phyloP scores from a whole-genome alignment of 1,140 invertebrate genomes.

The Anoplophora glabripennis region DNA sequence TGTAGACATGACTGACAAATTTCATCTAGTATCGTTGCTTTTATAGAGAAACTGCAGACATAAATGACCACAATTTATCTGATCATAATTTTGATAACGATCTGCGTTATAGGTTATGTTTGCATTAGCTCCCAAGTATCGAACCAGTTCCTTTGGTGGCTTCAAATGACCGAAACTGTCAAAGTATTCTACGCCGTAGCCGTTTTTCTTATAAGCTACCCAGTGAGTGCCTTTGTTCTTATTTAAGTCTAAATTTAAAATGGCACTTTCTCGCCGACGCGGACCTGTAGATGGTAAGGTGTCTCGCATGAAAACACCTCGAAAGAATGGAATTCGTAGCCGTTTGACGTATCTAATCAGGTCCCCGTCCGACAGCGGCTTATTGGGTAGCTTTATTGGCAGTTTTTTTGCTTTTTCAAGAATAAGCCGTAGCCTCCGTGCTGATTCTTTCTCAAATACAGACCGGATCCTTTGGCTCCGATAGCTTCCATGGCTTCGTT shows the following conservation, averaged over 20 bases:
- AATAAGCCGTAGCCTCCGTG: background rate
- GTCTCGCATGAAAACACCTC: background rate
- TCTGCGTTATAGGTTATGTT: no score
- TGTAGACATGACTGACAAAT: no score
- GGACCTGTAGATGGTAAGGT: background rate
- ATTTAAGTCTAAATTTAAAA: background rate
- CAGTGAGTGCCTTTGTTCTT: background rate
- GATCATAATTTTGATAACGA: no score
- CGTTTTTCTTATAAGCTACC: background rate
- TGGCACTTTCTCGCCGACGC: constrained; percentile 14
- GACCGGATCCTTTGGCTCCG: background rate
- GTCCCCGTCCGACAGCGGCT: background rate
- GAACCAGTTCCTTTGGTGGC: no score
- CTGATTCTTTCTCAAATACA: background rate
- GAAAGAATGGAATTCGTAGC: background rate
- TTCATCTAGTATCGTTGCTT: no score
- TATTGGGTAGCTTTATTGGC: background rate
- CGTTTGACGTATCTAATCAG: background rate
- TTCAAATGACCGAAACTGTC: background rate
- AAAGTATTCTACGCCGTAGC: background rate
- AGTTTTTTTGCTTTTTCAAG: background rate
- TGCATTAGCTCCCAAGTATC: no score
- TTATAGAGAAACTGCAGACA: no score
- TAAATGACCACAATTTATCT: no score
- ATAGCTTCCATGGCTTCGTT: no score